Evolutionary conservation across 2,797 vertebrate genomes (phyloP), one percentile per base, ranked within the genome.

Genomic region (Varecia variegata): DNA sequence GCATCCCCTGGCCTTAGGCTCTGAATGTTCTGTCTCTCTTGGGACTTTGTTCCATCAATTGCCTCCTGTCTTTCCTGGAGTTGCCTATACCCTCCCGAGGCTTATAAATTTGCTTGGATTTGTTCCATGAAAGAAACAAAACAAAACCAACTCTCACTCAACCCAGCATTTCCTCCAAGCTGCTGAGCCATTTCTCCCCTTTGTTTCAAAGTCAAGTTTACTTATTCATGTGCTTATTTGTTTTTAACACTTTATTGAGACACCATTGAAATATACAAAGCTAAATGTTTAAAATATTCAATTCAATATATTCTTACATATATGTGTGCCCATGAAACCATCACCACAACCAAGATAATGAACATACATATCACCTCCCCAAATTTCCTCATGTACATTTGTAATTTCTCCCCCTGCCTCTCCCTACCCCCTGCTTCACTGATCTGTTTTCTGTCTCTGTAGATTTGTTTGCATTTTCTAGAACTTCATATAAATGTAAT

Each of bases 181-280:
- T 54, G 18, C 74, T 54, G 54, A 65, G 25, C 32, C n/a, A n/a
- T 88, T 56, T 91, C 85, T 88, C n/a, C 76, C 18, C 65, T 95
- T 85, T 88, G 35, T 94, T 94, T 82, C 62, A 84, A 91, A 80
- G 86, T 76, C 6, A n/a, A 87, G 38, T 71, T 47, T 50, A 43
- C 80, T 71, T 89, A 30, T 86, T 65, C 62, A 30, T 70, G 8
- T 47, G 21, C 7, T 40, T 74, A 74, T 81, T 93, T 58, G 54
- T 47, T 68, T 77, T 76, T 68, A 68, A 45, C 25, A 92, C 11
- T 88, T 93, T 77, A 43, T 35, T 74, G 23, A 88, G n/a, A 76
- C 82, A 81, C 7, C 45, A 30, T 0, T 88, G 73, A 87, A 65
- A 74, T 67, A 70, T 12, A 71, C 35, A 76, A 65, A 88, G 25